Base-by-base conservation (phyloP, 2,113 vertebrate species). In the Leiothrix lutea region DNA sequence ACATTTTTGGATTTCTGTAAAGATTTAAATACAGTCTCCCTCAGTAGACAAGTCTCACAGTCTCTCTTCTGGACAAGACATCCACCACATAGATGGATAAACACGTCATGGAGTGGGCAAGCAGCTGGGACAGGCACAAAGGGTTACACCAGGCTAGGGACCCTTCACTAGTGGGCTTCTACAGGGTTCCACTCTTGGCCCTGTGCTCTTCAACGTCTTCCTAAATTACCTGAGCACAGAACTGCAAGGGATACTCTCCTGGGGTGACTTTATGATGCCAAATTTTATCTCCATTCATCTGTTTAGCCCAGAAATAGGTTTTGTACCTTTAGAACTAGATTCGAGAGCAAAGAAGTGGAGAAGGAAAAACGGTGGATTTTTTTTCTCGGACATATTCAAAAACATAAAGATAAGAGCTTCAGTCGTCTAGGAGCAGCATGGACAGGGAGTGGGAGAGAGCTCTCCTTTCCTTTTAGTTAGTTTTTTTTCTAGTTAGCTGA, bases 321-420 rank as follows among this genome's bases (percentile, higher is more conserved):
- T 25, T 75, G 12, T 25, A 15, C 35, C 16, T 48, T 48, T 77
- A 33, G 38, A 60, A 38, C 12, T 38, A 48, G 3, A 60, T 25
- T 16, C 1, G 0, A 48, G 21, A 50, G 22, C 0, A 0, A 38
- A 61, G 44, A 8, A 21, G 26, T 9, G 4, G 16, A 31, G 26
- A 61, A 14, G 44, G 28, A 25, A 60, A 19, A 75, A 21, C 2
- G 2, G n/a, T 14, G 16, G 22, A 9, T 25, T 9, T 33, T 74
- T 74, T 75, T 60, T 26, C 35, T 18, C 10, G 7, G 18, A 20
- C 14, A 4, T 14, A 36, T 31, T 31, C 5, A 36, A 24, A 60
- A 75, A 31, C 26, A 36, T 4, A 48, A 26, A 24, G 11, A 5
- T 25, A 25, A 60, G 26, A 38, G 9, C 12, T 60, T 48, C n/a